Evolutionary conservation across 2,113 vertebrate species (phyloP).

Genomic region (Petrocephalus zakoni): DNA sequence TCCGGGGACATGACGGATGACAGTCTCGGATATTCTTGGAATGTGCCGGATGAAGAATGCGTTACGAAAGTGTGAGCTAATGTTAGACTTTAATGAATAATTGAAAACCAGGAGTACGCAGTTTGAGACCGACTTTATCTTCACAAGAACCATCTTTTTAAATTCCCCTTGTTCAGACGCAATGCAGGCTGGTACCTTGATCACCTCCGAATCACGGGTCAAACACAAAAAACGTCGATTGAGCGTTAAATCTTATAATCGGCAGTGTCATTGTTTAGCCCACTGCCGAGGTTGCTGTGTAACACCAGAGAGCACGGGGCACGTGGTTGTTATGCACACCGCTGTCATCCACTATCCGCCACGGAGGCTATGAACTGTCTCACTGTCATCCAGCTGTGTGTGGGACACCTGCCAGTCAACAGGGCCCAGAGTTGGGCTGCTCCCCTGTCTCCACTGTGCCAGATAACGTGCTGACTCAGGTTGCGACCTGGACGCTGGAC

Average conservation of each 20-base stretch:
- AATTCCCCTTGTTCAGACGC: background rate
- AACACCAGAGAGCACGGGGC: background rate
- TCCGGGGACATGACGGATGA: background rate
- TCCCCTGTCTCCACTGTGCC: background rate
- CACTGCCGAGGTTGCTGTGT: background rate
- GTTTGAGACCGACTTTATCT: background rate
- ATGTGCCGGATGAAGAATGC: background rate
- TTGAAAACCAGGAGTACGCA: background rate
- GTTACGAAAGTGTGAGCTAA: background rate
- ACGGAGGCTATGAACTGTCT: background rate
- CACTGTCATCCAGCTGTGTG: background rate
- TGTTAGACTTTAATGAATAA: background rate
- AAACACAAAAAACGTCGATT: background rate
- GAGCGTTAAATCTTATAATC: background rate
- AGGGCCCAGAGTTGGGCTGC: background rate
- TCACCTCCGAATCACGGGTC: background rate
- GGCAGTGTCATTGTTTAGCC: background rate
- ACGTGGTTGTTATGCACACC: background rate
- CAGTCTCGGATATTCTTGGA: background rate
- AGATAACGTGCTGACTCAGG: background rate
- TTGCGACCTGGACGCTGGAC: background rate
- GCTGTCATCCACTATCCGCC: background rate
- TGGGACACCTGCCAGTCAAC: background rate
- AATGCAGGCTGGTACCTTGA: background rate
- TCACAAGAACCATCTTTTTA: background rate